A percentile compares a stretch with the other conserved stretches of the same genome.
Conservation (phyloP, 2,888 invertebrate genomes). For the Stratiomys singularior region DNA sequence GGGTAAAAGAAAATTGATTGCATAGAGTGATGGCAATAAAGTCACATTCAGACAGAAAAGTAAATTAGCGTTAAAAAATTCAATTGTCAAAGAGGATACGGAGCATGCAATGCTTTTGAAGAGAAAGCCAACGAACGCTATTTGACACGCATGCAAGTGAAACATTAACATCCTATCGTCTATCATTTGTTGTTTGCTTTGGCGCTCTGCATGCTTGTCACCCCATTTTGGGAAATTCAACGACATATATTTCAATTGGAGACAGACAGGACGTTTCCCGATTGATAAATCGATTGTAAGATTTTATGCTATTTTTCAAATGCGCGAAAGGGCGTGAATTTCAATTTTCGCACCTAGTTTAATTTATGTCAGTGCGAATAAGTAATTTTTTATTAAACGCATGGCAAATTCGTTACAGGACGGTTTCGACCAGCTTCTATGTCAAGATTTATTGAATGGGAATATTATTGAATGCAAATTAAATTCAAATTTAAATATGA, state of each 20-base stretch:
- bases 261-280: background rate
- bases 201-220: background rate
- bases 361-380: background rate
- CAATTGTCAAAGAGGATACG: no score
- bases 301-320: conserved; percentile 23
- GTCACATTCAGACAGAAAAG: no score
- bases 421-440: no score
- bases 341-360: conserved; percentile 34
- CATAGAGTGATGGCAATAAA: no score
- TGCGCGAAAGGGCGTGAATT: background rate
- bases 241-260: background rate
- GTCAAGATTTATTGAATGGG: no score
- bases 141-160: conserved; percentile 32
- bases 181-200: conserved; percentile 36
- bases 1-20: no score
- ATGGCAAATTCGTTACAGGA: no score
- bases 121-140: background rate
- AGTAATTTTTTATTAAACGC: no score
- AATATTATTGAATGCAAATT: no score
- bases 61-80: no score
- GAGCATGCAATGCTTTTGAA: no score
- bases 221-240: conserved; percentile 6
- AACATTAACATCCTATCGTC: conserved; percentile 35
- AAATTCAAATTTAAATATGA: no score
- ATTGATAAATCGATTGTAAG: conserved; percentile 28